Conservation (phyloP, 2,888 invertebrate species). For the Lochmaea capreae region DNA sequence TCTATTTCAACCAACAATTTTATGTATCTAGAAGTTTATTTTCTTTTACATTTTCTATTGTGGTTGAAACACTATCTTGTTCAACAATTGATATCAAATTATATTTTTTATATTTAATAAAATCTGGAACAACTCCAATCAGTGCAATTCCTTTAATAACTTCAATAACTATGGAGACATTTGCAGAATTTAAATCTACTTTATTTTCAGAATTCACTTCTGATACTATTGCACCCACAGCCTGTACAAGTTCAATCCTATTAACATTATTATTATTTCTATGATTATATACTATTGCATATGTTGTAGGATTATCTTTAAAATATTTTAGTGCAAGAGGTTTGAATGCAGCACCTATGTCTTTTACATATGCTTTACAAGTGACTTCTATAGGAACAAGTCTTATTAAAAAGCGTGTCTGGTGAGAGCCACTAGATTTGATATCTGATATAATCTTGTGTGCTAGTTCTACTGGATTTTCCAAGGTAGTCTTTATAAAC, state of each 20-base stretch:
- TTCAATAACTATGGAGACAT: conserved; percentile 85
- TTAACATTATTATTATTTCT: conserved; percentile 79
- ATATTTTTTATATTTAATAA: conserved; percentile 83
- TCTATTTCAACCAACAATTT: background rate
- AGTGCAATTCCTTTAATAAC: conserved; percentile 84
- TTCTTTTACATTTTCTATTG: background rate
- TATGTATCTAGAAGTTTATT: background rate
- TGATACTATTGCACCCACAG: conserved; percentile 78
- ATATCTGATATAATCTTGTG: conserved; percentile 80
- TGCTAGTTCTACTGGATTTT: conserved; percentile 80
- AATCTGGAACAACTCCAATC: conserved; percentile 83
- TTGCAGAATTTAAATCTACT: conserved; percentile 82
- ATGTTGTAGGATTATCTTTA: conserved; percentile 76
- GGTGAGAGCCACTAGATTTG: conserved; percentile 74
- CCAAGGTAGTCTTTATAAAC: conserved; percentile 84
- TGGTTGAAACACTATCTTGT: background rate
- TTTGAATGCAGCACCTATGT: conserved; percentile 68
- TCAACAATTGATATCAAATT: conserved; percentile 77
- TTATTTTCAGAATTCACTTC: conserved; percentile 78
- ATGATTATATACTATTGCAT: conserved; percentile 82
- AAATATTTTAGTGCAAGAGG: conserved; percentile 81
- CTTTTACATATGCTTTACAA: conserved; percentile 83
- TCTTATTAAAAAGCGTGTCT: conserved; percentile 81
- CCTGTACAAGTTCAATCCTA: conserved; percentile 77
- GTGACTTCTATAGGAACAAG: conserved; percentile 84